Evolutionary conservation across 2,888 invertebrate species (phyloP).

Genomic region (Drosophila prolongata): DNA sequence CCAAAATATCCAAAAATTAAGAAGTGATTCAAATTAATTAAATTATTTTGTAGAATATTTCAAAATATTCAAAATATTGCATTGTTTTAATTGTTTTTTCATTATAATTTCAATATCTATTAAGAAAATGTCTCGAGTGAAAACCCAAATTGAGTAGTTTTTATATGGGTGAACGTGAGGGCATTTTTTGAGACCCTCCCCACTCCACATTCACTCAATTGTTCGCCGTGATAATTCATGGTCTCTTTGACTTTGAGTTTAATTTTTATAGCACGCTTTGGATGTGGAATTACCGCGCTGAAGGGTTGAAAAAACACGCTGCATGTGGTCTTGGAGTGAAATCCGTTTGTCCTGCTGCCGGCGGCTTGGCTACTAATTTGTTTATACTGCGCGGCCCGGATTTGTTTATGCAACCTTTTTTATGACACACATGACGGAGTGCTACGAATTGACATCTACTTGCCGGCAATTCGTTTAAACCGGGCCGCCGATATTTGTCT

Average conservation of each 20-base stretch:
- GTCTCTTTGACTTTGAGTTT: slow-evolving; percentile 20
- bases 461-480: slow-evolving; percentile 60
- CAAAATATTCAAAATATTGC: too few species aligned
- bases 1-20: too few species aligned
- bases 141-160: slow-evolving; percentile 4
- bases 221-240: neutral
- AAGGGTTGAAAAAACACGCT: slow-evolving; percentile 37
- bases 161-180: neutral
- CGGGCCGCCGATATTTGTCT: slow-evolving; percentile 50
- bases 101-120: too few species aligned
- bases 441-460: slow-evolving; percentile 53
- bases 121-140: neutral
- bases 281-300: slow-evolving; percentile 10
- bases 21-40: too few species aligned
- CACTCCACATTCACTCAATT: neutral
- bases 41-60: too few species aligned
- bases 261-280: slow-evolving; percentile 33
- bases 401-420: slow-evolving; percentile 68
- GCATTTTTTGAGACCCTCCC: slow-evolving; percentile 4
- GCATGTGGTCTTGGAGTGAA: slow-evolving; percentile 59
- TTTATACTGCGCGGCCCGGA: slow-evolving; percentile 55
- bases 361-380: slow-evolving; percentile 54
- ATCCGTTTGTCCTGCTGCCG: slow-evolving; percentile 30
- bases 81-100: too few species aligned
- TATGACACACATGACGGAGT: slow-evolving; percentile 53